These are phyloP conservation scores for Amblyopsis rosae DNA, from an alignment of 2,113 vertebrate genomes.

Conservation along the genomic window DNA sequence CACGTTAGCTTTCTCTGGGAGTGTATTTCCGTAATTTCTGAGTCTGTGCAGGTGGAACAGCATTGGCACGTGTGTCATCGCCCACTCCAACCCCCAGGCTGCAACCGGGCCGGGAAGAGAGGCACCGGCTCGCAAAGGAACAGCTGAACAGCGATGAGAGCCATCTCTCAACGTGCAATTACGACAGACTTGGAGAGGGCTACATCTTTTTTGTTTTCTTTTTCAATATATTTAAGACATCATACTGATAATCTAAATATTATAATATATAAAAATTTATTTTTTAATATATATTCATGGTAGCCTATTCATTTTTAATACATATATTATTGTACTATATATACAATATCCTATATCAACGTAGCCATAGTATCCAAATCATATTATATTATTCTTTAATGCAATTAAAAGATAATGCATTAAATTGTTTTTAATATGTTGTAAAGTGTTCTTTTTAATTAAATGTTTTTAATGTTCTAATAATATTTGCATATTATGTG, in stretches of 20 bases:
- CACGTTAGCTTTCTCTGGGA: conserved; percentile 59
- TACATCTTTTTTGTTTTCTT: conserved; percentile 34
- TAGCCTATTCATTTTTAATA: no score
- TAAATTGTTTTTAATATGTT: no score
- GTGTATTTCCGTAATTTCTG: conserved; percentile 76
- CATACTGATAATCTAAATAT: conserved; percentile 38
- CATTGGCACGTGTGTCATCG: conserved; percentile 85
- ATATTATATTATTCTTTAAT: no score
- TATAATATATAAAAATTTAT: no score
- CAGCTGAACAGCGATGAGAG: conserved; percentile 65
- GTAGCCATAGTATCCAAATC: neutral
- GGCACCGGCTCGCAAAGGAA: conserved; percentile 20
- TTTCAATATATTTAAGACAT: conserved; percentile 52
- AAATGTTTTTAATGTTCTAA: no score
- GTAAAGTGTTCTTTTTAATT: no score
- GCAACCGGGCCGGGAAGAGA: conserved; percentile 42
- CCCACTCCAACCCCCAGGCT: conserved; percentile 62
- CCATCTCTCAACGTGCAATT: conserved; percentile 71
- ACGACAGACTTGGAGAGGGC: conserved; percentile 31
- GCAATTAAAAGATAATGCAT: no score
- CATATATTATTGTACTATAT: no score
- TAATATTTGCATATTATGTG: no score
- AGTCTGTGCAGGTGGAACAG: conserved; percentile 83
- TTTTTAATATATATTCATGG: no score
- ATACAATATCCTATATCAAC: neutral